phyloP scores from a whole-genome alignment of 35 echinoderm and acorn worm species.

The Apostichopus japonicus region DNA sequence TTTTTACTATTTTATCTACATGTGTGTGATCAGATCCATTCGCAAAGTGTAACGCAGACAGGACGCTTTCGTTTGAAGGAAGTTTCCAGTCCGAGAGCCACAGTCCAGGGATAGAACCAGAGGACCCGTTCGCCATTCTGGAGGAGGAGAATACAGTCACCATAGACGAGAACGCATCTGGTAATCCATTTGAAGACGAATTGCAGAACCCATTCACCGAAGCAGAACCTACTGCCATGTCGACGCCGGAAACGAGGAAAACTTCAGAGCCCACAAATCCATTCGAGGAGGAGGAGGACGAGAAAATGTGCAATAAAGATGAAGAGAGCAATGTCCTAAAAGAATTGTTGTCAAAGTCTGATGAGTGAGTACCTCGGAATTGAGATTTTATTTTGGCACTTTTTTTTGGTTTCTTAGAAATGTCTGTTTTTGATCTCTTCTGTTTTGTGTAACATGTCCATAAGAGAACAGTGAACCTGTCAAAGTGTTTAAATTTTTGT shows the following conservation, averaged over 20 bases:
- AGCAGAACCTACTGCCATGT: conserved; percentile 16
- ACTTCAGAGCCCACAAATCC: conserved; percentile 10
- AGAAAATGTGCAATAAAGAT: conserved; percentile 2
- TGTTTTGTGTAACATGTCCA: too few relatives aligned
- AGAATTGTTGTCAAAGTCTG: background rate
- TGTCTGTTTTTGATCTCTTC: too few relatives aligned
- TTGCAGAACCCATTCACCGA: background rate
- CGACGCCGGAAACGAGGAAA: conserved; percentile 2
- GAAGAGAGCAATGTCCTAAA: background rate
- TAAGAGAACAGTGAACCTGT: too few relatives aligned
- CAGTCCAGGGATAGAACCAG: background rate
- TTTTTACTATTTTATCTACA: too few relatives aligned
- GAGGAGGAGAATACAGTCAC: background rate
- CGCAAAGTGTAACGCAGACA: conserved; percentile 8
- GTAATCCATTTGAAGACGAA: conserved; percentile 33
- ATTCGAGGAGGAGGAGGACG: conserved; percentile 49
- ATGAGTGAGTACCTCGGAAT: background rate
- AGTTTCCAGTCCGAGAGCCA: conserved; percentile 41
- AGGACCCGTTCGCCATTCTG: background rate
- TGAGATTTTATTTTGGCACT: too few relatives aligned
- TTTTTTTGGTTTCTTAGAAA: too few relatives aligned
- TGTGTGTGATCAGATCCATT: conserved; percentile 20
- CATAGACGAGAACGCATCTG: background rate
- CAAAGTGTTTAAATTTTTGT: too few relatives aligned
- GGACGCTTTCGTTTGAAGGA: conserved; percentile 31